phyloP scores from a whole-genome alignment of 1,140 invertebrate genomes.

The Andrena cerasifolii region DNA sequence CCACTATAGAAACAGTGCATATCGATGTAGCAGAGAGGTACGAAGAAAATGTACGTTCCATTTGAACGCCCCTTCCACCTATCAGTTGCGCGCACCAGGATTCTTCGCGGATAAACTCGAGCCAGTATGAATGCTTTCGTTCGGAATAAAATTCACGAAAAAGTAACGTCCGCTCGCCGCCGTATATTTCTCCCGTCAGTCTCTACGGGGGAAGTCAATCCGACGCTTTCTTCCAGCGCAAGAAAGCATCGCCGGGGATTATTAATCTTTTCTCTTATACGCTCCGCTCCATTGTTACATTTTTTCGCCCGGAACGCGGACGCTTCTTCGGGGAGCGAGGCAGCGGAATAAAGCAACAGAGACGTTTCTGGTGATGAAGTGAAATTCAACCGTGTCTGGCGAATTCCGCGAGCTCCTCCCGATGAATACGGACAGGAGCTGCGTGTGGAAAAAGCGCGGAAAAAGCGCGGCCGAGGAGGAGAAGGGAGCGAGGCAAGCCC shows the following conservation, averaged over 20 bases:
- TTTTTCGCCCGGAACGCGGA: constrained; percentile 15
- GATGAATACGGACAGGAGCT: constrained; percentile 14
- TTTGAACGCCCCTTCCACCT: no score
- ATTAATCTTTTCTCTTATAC: constrained; percentile 51
- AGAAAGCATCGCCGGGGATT: constrained; percentile 25
- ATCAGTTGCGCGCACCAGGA: no score
- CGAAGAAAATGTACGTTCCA: no score
- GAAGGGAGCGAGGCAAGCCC: background rate
- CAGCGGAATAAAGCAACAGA: constrained; percentile 38
- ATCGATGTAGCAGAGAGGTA: no score
- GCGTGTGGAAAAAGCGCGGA: constrained; percentile 7
- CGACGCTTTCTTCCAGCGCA: background rate
- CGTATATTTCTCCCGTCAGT: constrained; percentile 19
- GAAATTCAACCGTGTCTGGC: constrained; percentile 37
- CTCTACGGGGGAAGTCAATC: background rate
- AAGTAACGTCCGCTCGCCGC: background rate
- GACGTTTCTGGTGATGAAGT: constrained; percentile 36
- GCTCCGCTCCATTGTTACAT: constrained; percentile 20
- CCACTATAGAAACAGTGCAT: no score
- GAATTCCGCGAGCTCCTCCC: background rate
- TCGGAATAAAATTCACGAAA: background rate
- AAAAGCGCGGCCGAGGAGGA: constrained; percentile 1
- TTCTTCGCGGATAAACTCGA: no score
- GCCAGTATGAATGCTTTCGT: no score
- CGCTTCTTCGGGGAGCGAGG: constrained; percentile 10